Conservation (phyloP, 1,140 invertebrate genomes). For the Rhopalosiphum maidis region DNA sequence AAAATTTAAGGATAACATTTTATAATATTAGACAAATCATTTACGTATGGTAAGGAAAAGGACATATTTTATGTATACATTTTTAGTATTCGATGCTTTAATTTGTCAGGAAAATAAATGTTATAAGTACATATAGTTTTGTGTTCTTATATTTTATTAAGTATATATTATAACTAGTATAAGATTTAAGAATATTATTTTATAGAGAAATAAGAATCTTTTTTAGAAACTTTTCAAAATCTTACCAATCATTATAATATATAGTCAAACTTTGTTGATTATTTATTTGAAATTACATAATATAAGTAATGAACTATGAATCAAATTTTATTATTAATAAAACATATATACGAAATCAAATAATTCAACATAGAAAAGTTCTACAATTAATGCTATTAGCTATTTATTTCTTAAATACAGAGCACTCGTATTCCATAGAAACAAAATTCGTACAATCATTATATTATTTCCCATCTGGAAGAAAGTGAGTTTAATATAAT, state of each 20-base stretch:
- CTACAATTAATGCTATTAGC: neutral
- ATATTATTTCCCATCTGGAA: neutral
- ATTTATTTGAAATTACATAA: neutral
- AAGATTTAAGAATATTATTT: neutral
- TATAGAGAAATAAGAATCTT: neutral
- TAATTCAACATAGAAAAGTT: neutral
- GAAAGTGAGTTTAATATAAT: neutral
- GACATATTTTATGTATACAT: neutral
- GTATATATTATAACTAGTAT: neutral
- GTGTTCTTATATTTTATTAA: neutral
- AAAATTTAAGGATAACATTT: neutral
- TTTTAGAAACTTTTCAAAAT: neutral
- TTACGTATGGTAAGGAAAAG: neutral
- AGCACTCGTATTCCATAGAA: neutral
- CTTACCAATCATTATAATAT: neutral
- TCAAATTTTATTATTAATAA: neutral
- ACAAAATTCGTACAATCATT: neutral
- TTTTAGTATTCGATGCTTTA: neutral
- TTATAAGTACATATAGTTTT: neutral
- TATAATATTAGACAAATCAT: neutral
- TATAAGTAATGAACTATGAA: neutral
- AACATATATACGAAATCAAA: neutral
- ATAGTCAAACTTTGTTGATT: neutral
- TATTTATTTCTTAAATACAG: neutral
- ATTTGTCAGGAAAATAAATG: neutral